Conservation (phyloP, 2,113 vertebrate genomes). For the Macrotus californicus region DNA sequence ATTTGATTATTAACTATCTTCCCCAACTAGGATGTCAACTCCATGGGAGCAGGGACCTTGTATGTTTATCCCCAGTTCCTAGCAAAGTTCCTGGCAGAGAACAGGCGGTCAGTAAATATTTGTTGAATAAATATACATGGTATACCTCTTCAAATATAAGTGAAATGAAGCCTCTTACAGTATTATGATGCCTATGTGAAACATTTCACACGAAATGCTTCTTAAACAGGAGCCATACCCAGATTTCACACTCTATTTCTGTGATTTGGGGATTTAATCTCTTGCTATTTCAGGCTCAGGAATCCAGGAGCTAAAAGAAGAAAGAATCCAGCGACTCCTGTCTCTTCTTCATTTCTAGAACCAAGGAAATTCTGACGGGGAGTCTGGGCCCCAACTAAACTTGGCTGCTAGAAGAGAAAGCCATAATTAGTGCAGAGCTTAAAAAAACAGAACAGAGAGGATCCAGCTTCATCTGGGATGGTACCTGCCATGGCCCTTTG, state of each 20-base stretch:
- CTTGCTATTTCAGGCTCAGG: slow-evolving; percentile 54
- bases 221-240: slow-evolving; percentile 17
- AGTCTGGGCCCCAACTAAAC: slow-evolving; percentile 46
- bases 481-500: background rate
- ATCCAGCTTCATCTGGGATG: background rate
- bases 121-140: background rate
- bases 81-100: background rate
- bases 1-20: background rate
- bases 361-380: background rate
- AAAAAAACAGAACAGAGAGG: background rate
- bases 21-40: background rate
- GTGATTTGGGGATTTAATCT: slow-evolving; percentile 34
- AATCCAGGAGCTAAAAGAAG: slow-evolving; percentile 55
- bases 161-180: background rate
- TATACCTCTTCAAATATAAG: background rate
- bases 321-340: slow-evolving; percentile 5
- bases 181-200: background rate
- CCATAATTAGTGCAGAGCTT: slow-evolving; percentile 40
- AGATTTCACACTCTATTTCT: slow-evolving; percentile 53
- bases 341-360: slow-evolving; percentile 20
- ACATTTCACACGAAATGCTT: background rate
- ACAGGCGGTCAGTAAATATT: background rate
- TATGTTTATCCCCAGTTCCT: background rate
- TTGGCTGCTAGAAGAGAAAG: slow-evolving; percentile 27
- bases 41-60: background rate